A percentile compares a stretch with the other conserved stretches of the same genome.
phyloP scores from a whole-genome alignment of 2,888 invertebrate species.

The Callyntrura guangdongensis region DNA sequence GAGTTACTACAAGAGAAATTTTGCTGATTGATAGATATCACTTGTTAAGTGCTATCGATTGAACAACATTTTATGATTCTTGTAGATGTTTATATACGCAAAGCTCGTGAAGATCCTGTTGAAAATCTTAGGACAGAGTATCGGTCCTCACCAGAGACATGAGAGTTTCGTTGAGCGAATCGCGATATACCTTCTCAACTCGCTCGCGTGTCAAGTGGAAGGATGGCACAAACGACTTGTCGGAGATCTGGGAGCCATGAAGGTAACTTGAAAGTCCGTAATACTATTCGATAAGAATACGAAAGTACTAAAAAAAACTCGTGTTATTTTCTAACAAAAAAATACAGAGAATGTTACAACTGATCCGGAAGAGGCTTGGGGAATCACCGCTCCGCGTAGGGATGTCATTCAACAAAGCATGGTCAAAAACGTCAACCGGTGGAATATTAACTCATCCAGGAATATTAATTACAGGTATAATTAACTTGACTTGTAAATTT shows the following conservation, averaged over 20 bases:
- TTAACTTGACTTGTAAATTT: too few relatives aligned
- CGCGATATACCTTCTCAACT: slow-evolving; percentile 97
- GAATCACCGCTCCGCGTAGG: slow-evolving; percentile 90
- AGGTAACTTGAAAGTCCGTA: slow-evolving; percentile 87
- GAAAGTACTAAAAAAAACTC: too few relatives aligned
- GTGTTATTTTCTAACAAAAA: too few relatives aligned
- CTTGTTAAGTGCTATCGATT: too few relatives aligned
- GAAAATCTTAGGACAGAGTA: slow-evolving; percentile 92
- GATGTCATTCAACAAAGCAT: slow-evolving; percentile 91
- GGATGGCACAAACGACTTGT: slow-evolving; percentile 96
- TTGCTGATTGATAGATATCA: too few relatives aligned
- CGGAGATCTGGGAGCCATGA: slow-evolving; percentile 95
- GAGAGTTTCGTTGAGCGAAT: slow-evolving; percentile 98
- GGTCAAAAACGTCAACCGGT: slow-evolving; percentile 93
- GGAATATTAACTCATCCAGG: slow-evolving; percentile 94
- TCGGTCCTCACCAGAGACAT: slow-evolving; percentile 87
- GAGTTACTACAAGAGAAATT: slow-evolving; percentile 87
- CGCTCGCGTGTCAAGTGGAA: slow-evolving; percentile 98
- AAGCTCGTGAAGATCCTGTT: slow-evolving; percentile 93
- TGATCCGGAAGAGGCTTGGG: slow-evolving; percentile 94
- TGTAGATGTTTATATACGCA: slow-evolving; percentile 97
- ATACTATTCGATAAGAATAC: not conserved
- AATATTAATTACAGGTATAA: slow-evolving; percentile 98
- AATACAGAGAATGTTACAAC: slow-evolving; percentile 93
- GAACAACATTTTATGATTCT: too few relatives aligned